A percentile compares a stretch with the other conserved stretches of the same genome.
Evolutionary conservation across 2,888 invertebrate species (phyloP).

Genomic region (Tenodera sinensis): DNA sequence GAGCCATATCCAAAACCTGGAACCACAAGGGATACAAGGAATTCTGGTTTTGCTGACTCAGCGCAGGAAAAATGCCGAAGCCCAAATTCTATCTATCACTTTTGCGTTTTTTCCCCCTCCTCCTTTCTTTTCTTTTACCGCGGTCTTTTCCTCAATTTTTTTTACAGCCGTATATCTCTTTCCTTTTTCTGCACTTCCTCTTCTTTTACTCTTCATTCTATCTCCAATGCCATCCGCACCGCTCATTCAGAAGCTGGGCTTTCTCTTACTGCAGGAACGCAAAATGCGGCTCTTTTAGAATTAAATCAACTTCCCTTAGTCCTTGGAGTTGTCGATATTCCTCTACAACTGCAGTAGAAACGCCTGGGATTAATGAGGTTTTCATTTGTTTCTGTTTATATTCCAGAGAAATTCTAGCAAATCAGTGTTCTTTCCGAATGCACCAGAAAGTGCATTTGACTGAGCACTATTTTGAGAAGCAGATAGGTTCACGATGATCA

Average conservation of each 20-base stretch:
- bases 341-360: no score
- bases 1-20: constrained; percentile 2
- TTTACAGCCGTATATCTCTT: background rate
- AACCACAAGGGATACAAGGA: background rate
- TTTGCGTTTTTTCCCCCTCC: background rate
- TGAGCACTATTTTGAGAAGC: no score
- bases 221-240: background rate
- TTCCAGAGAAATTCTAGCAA: no score
- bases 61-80: background rate
- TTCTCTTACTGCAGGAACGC: background rate
- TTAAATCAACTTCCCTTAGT: no score
- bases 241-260: background rate
- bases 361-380: no score
- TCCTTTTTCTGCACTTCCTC: background rate
- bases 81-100: constrained; percentile 16
- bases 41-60: constrained; percentile 10
- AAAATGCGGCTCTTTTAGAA: background rate
- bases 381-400: no score
- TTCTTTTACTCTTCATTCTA: background rate
- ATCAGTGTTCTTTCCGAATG: no score
- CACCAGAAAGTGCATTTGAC: no score
- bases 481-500: no score
- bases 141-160: background rate
- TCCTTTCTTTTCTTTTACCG: background rate
- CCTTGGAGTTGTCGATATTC: no score